A percentile compares a stretch with the other conserved stretches of the same genome.
Conservation (phyloP, 2,113 vertebrate genomes). For the Platichthys flesus region DNA sequence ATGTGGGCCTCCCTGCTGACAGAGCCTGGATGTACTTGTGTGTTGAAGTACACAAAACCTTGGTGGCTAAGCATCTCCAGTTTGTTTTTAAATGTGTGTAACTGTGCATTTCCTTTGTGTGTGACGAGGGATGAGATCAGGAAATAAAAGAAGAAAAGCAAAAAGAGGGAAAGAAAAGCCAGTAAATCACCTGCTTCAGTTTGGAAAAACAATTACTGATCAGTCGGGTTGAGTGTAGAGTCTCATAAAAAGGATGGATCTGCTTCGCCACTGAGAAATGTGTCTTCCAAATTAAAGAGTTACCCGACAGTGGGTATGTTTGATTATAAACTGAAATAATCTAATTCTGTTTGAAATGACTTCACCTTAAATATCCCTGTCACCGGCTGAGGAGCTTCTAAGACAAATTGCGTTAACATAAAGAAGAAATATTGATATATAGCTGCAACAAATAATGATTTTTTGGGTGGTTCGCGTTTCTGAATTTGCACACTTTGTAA, state of each 20-base stretch:
- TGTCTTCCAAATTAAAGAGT: conserved; percentile 1
- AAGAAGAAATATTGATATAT: too few relatives aligned
- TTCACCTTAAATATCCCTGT: background rate
- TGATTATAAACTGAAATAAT: background rate
- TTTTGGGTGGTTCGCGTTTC: background rate
- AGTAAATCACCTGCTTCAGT: background rate
- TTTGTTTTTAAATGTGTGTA: too few relatives aligned
- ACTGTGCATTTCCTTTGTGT: background rate
- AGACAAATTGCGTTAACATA: background rate
- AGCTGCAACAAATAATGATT: background rate
- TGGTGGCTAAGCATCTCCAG: too few relatives aligned
- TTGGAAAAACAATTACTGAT: conserved; percentile 22
- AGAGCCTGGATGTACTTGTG: conserved; percentile 5
- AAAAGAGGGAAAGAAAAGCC: background rate
- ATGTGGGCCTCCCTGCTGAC: conserved; percentile 10
- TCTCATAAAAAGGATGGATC: background rate
- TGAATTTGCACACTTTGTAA: background rate
- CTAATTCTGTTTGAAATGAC: conserved; percentile 14
- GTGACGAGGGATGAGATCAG: background rate
- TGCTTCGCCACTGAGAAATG: background rate
- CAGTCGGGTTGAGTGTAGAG: background rate
- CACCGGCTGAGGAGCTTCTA: background rate
- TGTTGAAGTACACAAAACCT: background rate
- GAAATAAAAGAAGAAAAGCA: background rate
- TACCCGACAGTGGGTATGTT: background rate